Conservation (phyloP, 2,113 vertebrate genomes). For the Corythornis cristatus region DNA sequence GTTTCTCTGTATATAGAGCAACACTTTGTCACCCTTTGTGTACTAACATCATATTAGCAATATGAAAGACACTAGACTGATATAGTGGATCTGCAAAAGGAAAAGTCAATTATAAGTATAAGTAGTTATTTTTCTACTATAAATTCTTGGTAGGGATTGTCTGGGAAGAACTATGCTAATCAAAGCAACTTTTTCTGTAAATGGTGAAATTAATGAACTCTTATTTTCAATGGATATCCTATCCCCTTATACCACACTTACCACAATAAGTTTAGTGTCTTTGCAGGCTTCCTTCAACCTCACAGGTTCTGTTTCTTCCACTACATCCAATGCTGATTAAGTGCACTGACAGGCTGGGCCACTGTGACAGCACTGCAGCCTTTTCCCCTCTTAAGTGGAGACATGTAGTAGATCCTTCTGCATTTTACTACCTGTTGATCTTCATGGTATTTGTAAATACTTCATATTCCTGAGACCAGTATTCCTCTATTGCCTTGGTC, state of each 20-base stretch:
- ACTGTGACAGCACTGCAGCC: background rate
- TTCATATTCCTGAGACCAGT: background rate
- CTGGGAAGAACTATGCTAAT: background rate
- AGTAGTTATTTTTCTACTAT: background rate
- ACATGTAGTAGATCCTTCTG: background rate
- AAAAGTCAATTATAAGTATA: background rate
- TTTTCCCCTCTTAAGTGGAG: background rate
- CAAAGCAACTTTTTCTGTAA: background rate
- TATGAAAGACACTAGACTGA: background rate
- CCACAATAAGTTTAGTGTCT: background rate
- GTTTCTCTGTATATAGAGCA: background rate
- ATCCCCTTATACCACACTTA: rapidly evolving
- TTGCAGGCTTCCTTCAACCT: background rate
- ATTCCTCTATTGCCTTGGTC: rapidly evolving
- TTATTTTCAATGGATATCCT: background rate
- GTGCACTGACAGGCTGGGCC: background rate
- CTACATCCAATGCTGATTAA: rapidly evolving
- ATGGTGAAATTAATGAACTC: background rate
- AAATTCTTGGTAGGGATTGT: background rate
- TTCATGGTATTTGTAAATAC: background rate
- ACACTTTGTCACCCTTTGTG: background rate
- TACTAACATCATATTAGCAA: background rate
- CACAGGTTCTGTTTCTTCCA: background rate
- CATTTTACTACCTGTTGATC: background rate
- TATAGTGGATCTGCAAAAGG: background rate